Conservation (phyloP, 2,888 invertebrate species). For the Cylloceria caligata region DNA sequence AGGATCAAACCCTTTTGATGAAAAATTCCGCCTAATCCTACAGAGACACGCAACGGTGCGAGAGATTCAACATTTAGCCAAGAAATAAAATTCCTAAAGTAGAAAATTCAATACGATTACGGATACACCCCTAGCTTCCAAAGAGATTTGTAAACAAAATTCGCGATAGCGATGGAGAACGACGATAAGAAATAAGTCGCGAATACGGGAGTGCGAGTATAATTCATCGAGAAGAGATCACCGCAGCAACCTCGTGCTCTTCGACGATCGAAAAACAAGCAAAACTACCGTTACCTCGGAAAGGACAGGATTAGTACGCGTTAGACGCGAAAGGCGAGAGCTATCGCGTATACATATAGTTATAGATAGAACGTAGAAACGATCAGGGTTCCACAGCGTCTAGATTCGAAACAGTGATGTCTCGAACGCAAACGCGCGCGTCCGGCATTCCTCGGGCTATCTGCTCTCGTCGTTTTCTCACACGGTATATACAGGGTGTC, state of each 20-base stretch:
- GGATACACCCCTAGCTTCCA: slow-evolving; percentile 4
- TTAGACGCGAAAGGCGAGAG: slow-evolving; percentile 20
- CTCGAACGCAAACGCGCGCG: slow-evolving; percentile 52
- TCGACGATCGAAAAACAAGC: slow-evolving; percentile 31
- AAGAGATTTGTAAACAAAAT: slow-evolving; percentile 24
- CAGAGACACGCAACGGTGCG: too few relatives aligned
- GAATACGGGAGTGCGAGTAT: slow-evolving; percentile 1
- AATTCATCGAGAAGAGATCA: slow-evolving; percentile 34
- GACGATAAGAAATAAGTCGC: slow-evolving; percentile 22
- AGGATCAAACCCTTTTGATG: not conserved
- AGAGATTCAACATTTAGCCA: too few relatives aligned
- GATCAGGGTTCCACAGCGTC: slow-evolving; percentile 51
- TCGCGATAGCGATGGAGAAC: slow-evolving; percentile 2
- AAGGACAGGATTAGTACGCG: slow-evolving; percentile 44
- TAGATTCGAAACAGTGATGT: slow-evolving; percentile 63
- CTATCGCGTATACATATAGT: slow-evolving; percentile 14
- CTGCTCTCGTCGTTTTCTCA: slow-evolving; percentile 33
- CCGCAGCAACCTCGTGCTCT: slow-evolving; percentile 7
- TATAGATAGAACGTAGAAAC: slow-evolving; percentile 1
- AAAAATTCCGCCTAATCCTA: too few relatives aligned
- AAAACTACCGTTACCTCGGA: slow-evolving; percentile 37
- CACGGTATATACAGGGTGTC: too few relatives aligned
- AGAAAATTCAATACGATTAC: not conserved
- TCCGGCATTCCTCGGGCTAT: slow-evolving; percentile 58
- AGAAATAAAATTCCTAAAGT: not conserved